Base-by-base conservation (phyloP, 2,888 invertebrate species). In the Pheosia tremula region DNA sequence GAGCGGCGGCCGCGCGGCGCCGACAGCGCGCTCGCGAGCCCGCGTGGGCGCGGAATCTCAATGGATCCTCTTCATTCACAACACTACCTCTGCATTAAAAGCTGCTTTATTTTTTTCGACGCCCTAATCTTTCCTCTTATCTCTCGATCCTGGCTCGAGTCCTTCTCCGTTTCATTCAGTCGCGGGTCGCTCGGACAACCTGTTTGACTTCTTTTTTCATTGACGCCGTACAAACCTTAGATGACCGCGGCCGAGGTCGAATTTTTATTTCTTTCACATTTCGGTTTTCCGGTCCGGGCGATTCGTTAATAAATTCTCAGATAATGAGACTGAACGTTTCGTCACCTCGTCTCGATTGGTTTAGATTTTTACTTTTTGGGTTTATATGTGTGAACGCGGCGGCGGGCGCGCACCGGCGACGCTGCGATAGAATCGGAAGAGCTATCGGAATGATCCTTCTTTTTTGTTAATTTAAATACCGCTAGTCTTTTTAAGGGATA, bases 271-370 rank as follows among this genome's bases (percentile, higher is more conserved):
- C 90, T 92, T 93, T 92, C 91, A 91, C 92, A 91, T 93, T 92
- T 93, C 76, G 91, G 93, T 93, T 93, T 93, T 92, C 93, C 93
- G 93, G 93, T 93, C 91, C 86, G 85, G 77, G 73, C 92, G 91
- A 92, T 92, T 93, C 93, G 93, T 93, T 93, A 93, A 93, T 93
- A 93, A 93, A 93, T 93, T 93, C 93, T 89, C 91, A 91, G 93
- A 93, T 93, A 93, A 93, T 93, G 93, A 93, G 92, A 91, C 92
- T 92, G 93, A 93, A 91, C 93, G 93, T 93, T 93, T 93, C 93
- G 92, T 93, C 93, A 93, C 93, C 93, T 93, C 93, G 85, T 88
- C 91, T 91, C 91, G 92, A 93, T 93, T 92, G 92, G 89, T 90
- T 89, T 88, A 83, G 84, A 83, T 85, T 89, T 89, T 87, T 87